These are phyloP conservation scores for Tapirus indicus DNA, from an alignment of 2,797 vertebrate genomes.

Conservation along the genomic window DNA sequence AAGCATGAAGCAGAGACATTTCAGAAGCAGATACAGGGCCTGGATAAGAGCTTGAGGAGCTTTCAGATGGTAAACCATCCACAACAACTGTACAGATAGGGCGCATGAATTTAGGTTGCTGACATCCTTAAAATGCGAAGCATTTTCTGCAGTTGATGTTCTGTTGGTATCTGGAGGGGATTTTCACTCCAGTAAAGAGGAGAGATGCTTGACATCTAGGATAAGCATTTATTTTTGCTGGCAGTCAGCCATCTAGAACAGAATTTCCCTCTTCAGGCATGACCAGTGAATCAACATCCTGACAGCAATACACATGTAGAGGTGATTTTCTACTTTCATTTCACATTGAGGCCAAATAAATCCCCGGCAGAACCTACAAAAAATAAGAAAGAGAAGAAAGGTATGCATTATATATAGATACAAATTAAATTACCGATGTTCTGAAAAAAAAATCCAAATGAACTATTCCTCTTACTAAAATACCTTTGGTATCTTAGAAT, in stretches of 20 bases:
- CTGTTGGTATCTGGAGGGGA: constrained; percentile 90
- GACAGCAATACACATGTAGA: constrained; percentile 89
- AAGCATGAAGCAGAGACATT: constrained; percentile 99
- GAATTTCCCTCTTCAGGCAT: constrained; percentile 94
- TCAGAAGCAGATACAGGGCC: constrained; percentile 94
- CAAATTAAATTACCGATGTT: background rate
- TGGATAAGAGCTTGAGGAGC: constrained; percentile 93
- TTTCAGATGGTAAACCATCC: constrained; percentile 96
- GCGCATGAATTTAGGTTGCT: constrained; percentile 97
- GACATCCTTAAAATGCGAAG: constrained; percentile 93
- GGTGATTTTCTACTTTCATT: constrained; percentile 91
- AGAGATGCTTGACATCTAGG: constrained; percentile 93
- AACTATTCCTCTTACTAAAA: background rate
- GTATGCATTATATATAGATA: background rate
- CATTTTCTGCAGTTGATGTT: constrained; percentile 91
- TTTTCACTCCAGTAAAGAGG: constrained; percentile 94
- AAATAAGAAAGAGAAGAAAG: constrained; percentile 74
- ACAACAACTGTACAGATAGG: constrained; percentile 94
- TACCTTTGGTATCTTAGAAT: background rate
- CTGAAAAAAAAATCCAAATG: background rate
- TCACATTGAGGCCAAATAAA: constrained; percentile 94
- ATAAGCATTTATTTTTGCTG: constrained; percentile 92
- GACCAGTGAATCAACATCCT: constrained; percentile 91
- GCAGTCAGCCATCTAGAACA: constrained; percentile 92
- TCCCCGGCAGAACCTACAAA: constrained; percentile 94